These are phyloP conservation scores for Periphyllus acericola DNA, from an alignment of 2,888 invertebrate genomes.

Conservation along the genomic window DNA sequence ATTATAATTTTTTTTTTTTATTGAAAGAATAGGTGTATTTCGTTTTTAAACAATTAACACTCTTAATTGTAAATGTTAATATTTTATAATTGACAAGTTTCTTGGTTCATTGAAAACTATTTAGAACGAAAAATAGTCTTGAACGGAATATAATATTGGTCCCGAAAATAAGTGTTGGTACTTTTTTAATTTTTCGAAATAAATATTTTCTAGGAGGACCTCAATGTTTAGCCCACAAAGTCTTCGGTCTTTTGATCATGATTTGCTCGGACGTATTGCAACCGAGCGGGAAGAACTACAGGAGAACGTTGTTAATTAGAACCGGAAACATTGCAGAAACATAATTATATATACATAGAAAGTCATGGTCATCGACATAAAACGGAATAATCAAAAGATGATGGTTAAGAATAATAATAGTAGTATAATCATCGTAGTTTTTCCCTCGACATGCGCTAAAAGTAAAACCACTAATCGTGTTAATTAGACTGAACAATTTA, in stretches of 20 bases:
- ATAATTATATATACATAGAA: background rate
- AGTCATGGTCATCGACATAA: background rate
- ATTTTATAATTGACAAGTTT: no score
- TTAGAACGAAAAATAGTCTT: no score
- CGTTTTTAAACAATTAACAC: no score
- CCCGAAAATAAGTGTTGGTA: no score
- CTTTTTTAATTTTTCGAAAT: no score
- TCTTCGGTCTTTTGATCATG: background rate
- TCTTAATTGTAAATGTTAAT: no score
- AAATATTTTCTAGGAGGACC: no score
- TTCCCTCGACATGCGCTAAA: background rate
- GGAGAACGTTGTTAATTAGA: background rate
- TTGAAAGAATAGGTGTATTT: no score
- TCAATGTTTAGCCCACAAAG: background rate
- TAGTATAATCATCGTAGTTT: conserved; percentile 1
- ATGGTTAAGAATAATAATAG: background rate
- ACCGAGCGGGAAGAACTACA: background rate
- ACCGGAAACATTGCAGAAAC: conserved; percentile 13
- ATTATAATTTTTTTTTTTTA: no score
- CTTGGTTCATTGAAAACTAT: no score
- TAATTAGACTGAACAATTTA: conserved; percentile 9
- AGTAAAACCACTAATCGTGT: conserved; percentile 9
- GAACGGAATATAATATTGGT: no score
- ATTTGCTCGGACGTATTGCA: no score
- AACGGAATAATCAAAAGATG: background rate